Base-by-base conservation (phyloP, 2,888 invertebrate genomes). In the Sarcophaga rosellei region DNA sequence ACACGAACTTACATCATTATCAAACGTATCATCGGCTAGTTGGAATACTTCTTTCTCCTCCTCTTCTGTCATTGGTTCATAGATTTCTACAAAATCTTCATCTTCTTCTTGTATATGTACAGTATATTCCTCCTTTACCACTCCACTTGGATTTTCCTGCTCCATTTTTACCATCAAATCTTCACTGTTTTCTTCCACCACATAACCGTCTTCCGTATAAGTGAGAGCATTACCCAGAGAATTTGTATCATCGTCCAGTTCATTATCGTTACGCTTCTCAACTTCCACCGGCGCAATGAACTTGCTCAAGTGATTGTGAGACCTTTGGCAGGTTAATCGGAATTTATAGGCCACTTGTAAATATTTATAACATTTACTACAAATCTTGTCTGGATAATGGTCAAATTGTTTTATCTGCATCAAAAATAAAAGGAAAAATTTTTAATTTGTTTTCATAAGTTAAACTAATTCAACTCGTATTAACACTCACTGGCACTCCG, bases 341-440 rank as follows among this genome's bases (percentile, higher is more conserved):
- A 92, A 92, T 84, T 90, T 92, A 57, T 90, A 89, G 2, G 92
- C 91, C 78, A 90, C 88, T 53, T 90, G 90, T 76, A 92, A 87
- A 69, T 89, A 90, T 44, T 89, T 91, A 1, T 89, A 84, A 81
- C 92, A 92, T 81, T 89, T 91, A 20, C 88, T 88, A 70, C 92
- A 92, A 65, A 92, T 92, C 86, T 92, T 92, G 74, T 92, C 92
- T 12, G 92, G 92, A 84, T 91, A 92, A 65, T 92, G 91, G 80
- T 92, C 92, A 59, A 90, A 92, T 81, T 91, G 90, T 63, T 90
- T 91, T 21, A 92, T 92, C 92, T 92, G 53, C 3, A 88, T 3
- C 83, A 79, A 20, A 8, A 15, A 63, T 17, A n/a, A 44, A 45
- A 75, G 0, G 11, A 45, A 25, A 25, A 25, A n/a, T 23, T 6